Conservation (phyloP, 2,113 vertebrate species). For the Istiophorus platypterus region DNA sequence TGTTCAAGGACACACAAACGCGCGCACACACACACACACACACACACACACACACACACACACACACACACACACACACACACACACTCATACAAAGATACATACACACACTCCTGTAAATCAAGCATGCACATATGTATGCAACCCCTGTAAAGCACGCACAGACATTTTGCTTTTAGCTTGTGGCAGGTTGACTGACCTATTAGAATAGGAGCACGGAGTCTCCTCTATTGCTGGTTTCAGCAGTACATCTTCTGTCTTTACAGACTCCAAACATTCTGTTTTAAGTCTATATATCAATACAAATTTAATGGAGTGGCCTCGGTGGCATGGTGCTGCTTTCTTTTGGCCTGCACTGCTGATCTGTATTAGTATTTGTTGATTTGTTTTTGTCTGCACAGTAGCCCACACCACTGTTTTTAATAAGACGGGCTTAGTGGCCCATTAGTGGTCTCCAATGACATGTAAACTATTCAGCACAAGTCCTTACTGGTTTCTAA, state of each 20-base stretch:
- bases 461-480: conserved; percentile 69
- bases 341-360: conserved; percentile 47
- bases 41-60: conserved; percentile 39
- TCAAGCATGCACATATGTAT: conserved; percentile 58
- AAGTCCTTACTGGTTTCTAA: conserved; percentile 60
- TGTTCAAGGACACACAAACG: conserved; percentile 71
- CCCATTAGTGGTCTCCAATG: conserved; percentile 74
- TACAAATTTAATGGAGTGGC: conserved; percentile 45
- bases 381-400: conserved; percentile 63
- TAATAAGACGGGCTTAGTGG: conserved; percentile 74
- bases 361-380: conserved; percentile 67
- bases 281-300: conserved; percentile 49
- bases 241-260: conserved; percentile 40
- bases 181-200: conserved; percentile 67
- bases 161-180: conserved; percentile 66
- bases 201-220: conserved; percentile 58
- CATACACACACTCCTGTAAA: conserved; percentile 35
- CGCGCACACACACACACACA: conserved; percentile 10
- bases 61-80: conserved; percentile 40
- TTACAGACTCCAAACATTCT: conserved; percentile 42
- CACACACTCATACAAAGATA: conserved; percentile 3
- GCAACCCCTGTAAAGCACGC: conserved; percentile 59
- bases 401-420: conserved; percentile 63
- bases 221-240: conserved; percentile 51
- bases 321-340: conserved; percentile 11